Base-by-base conservation (phyloP, 2,113 vertebrate species). In the Balaenoptera acutorostrata region DNA sequence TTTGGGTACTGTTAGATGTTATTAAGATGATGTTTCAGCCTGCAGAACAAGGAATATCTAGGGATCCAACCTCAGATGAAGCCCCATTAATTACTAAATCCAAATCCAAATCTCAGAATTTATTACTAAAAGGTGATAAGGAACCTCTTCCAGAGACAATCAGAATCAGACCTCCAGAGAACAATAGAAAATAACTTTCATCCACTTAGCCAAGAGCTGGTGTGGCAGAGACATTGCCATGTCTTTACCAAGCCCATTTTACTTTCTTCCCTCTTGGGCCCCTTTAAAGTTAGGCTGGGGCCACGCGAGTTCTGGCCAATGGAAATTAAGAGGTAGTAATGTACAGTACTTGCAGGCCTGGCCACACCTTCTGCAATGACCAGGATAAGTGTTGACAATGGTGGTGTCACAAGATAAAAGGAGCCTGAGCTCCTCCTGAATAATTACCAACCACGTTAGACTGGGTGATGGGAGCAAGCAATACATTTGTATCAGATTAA, bases 41-140 rank as follows among this genome's bases (percentile, higher is more conserved):
- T 41, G 29, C 27, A 90, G 29, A 90, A 57, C 44, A 21, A 87
- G 41, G 59, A 85, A 46, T 81, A 77, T 72, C 31, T 21, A 57
- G 31, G 29, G 13, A 71, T 85, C 20, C 33, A 64, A 55, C 8
- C 39, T 8, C 25, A 66, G 69, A 85, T 25, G 33, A 96, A 90
- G 69, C 21, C 33, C 36, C 31, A 63, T 64, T 88, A 85, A 52
- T 90, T 1, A 23, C 33, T 93, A 61, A 81, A 68, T 72, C 88
- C 14, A 97, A 95, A 91, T 6, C n/a, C 55, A 95, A 61, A 71
- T 82, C 31, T 93, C 77, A 82, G 39, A 95, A 86, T 82, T 57
- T 66, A 33, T 49, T 31, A 13, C 75, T 63, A 33, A 83, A 36
- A 57, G 27, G 14, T 90, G 21, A 71, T 2, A 17, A 55, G 57